phyloP scores from a whole-genome alignment of 2,113 vertebrate genomes.

The Brachyhypopomus occidentalis region DNA sequence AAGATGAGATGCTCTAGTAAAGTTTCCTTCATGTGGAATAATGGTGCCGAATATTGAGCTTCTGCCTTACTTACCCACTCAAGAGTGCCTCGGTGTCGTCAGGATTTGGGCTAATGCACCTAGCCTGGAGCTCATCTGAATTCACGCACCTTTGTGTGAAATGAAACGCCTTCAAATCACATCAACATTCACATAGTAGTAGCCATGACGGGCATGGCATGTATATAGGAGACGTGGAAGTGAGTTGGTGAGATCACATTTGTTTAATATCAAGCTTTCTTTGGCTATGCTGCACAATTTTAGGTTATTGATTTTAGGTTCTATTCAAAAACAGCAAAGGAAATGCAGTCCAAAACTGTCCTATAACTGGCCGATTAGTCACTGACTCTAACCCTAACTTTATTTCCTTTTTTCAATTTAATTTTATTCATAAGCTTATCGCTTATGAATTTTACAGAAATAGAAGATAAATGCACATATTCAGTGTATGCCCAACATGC shows the following conservation, averaged over 20 bases:
- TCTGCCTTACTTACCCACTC: slow-evolving; percentile 25
- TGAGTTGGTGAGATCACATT: background rate
- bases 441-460: background rate
- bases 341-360: too few species aligned
- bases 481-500: too few species aligned
- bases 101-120: slow-evolving; percentile 22
- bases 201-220: background rate
- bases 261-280: background rate
- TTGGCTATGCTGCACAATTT: background rate
- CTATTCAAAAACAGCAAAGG: background rate
- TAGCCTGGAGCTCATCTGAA: background rate
- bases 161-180: slow-evolving; percentile 16
- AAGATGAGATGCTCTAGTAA: slow-evolving; percentile 41
- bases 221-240: background rate
- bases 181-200: background rate
- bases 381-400: background rate
- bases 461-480: background rate
- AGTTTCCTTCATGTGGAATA: slow-evolving; percentile 61
- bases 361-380: background rate
- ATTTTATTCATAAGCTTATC: background rate
- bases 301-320: background rate
- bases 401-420: background rate
- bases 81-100: slow-evolving; percentile 2
- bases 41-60: slow-evolving; percentile 51
- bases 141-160: slow-evolving; percentile 13